Base-by-base conservation (phyloP, 2,113 vertebrate genomes). In the Phalacrocorax pelagicus region DNA sequence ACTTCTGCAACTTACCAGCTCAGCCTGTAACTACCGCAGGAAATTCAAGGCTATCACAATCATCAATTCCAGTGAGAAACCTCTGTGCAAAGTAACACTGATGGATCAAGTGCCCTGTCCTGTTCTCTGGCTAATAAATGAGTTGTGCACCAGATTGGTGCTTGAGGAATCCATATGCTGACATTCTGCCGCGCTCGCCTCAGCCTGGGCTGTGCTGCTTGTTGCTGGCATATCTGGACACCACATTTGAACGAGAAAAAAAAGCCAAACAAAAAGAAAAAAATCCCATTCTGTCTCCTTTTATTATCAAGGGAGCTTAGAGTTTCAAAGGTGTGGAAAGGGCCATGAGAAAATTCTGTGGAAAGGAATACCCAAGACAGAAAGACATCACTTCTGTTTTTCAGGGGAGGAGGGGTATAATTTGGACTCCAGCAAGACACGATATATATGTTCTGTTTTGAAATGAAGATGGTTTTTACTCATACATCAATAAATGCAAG, bases 81-180 rank as follows among this genome's bases (percentile, higher is more conserved):
- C 59, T 81, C 54, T 78, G 58, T 70, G 59, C 52, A 59, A 78
- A 61, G 40, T 26, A 86, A 73, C 54, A 49, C 0, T 36, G n/a
- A 80, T 30, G n/a, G 83, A 84, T 97, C 94, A 92, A 95, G 81
- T 40, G 49, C 84, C 66, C 84, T 85, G n/a, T 66, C 81, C 89
- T 90, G 46, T 66, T 90, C 69, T 54, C 89, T 80, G 73, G 57
- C 58, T 87, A 86, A 93, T 90, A 95, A 88, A 66, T 36, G 77
- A 93, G 77, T 27, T 84, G 42, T 63, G 47, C 40, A 85, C 57
- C 96, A 97, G 95, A 97, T 70, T 95, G 90, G 62, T 92, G 92
- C 84, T 94, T 81, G 86, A 95, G 71, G 81, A 96, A 82, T 85
- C 88, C 94, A 95, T 94, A 93, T 94, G 95, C 92, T 34, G 36